phyloP scores from a whole-genome alignment of 1,140 invertebrate genomes.

The Goniozus legneri region DNA sequence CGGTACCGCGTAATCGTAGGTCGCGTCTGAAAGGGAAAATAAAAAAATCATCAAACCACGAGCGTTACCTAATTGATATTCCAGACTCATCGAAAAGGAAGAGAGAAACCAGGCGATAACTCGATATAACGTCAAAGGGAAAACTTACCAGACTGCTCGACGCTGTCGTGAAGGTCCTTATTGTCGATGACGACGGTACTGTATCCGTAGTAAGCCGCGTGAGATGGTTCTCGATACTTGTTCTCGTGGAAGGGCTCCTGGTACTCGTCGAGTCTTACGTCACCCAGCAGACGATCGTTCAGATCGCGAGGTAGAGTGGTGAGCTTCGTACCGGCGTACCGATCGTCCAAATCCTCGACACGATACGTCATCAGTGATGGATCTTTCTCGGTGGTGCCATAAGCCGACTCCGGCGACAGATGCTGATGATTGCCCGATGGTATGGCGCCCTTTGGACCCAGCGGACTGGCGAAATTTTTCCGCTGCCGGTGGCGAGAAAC shows the following conservation, averaged over 20 bases:
- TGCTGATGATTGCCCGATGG: constrained; percentile 49
- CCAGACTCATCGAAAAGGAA: constrained; percentile 2
- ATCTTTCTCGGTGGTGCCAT: constrained; percentile 51
- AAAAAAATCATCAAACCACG: constrained; percentile 8
- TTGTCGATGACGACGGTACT: constrained; percentile 57
- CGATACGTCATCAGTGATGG: constrained; percentile 50
- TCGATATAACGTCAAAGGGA: neutral
- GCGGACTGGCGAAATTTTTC: constrained; percentile 55
- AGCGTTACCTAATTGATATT: neutral
- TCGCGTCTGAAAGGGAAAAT: constrained; percentile 45
- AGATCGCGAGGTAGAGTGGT: constrained; percentile 49
- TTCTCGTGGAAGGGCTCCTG: constrained; percentile 57
- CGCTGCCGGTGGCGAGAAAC: constrained; percentile 59
- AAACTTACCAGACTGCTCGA: constrained; percentile 50
- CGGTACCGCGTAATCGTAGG: constrained; percentile 56
- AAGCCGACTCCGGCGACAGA: constrained; percentile 47
- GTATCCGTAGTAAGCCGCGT: constrained; percentile 57
- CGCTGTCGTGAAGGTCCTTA: constrained; percentile 53
- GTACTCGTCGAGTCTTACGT: constrained; percentile 54
- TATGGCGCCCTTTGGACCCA: constrained; percentile 50
- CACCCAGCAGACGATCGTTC: constrained; percentile 49
- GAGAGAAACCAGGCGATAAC: neutral
- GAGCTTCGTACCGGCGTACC: constrained; percentile 47
- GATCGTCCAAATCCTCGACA: constrained; percentile 51
- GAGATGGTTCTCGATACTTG: constrained; percentile 50